These are phyloP conservation scores for Branchipolynoe longqiensis DNA, from an alignment of 2,888 invertebrate genomes.

Conservation along the genomic window DNA sequence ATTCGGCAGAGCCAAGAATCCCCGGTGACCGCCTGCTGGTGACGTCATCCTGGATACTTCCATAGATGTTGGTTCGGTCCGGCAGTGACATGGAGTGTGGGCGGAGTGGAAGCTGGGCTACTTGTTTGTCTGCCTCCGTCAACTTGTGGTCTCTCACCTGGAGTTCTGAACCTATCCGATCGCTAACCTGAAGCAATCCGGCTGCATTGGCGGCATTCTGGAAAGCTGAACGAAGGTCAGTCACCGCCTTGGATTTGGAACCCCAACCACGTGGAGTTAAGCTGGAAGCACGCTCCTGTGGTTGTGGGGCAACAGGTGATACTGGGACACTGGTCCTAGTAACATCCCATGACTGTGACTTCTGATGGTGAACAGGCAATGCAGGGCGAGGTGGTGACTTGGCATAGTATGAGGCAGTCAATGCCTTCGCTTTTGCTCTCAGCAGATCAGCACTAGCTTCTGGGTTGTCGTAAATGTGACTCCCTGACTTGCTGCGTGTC, in stretches of 20 bases:
- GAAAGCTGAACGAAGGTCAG: conserved; percentile 22
- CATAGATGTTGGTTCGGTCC: neutral
- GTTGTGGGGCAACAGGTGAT: conserved; percentile 13
- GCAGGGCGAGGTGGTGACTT: neutral
- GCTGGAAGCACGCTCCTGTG: neutral
- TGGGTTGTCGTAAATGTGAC: conserved; percentile 46
- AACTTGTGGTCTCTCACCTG: neutral
- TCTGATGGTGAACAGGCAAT: conserved; percentile 1
- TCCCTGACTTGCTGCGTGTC: conserved; percentile 45
- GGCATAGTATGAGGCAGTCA: conserved; percentile 34
- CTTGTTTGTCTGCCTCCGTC: neutral
- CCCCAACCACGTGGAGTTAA: neutral
- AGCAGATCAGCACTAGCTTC: conserved; percentile 41
- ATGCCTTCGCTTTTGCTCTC: conserved; percentile 28
- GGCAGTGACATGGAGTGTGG: conserved; percentile 33
- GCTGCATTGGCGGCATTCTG: conserved; percentile 28
- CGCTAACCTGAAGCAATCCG: neutral
- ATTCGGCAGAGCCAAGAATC: neutral
- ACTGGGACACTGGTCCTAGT: neutral
- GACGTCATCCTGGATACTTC: neutral
- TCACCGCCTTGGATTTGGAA: conserved; percentile 14
- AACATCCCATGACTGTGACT: conserved; percentile 31
- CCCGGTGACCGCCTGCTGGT: neutral
- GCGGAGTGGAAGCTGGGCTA: neutral
- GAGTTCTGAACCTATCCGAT: neutral